Evolutionary conservation across 53 echinoderm and acorn worm species (phyloP), one percentile per base, ranked within the genome.

Genomic region (Temnopleurus reevesii): DNA sequence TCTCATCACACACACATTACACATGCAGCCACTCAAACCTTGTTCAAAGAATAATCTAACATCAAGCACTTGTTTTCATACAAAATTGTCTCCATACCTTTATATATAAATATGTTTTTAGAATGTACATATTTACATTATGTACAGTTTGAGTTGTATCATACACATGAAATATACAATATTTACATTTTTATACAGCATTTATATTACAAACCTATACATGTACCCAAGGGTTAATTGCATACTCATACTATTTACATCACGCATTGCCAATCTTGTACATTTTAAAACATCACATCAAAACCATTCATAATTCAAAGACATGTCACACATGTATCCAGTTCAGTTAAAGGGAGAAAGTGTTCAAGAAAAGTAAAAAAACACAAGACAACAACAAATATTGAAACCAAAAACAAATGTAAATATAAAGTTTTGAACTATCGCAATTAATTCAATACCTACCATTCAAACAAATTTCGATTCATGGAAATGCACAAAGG

Each of bases 131-230:
- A 71, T 71, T 30, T 41, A 71, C 41, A 71, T 19, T 34, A 71
- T 71, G 41, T 71, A 38, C 41, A 71, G 6, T 19, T 71, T 71
- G 71, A 71, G 71, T 38, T 71, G 71, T 38, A 71, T 71, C 36
- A 8, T 71, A 71, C 71, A 71, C 36, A 71, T 71, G 13, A 71
- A 38, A 71, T 71, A 26, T 71, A 71, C 71, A 71, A 1, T 21
- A 38, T 71, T 71, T 21, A 65, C 35, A 65, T 65, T 15, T n/a
- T 66, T n/a, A 38, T 71, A 71, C 71, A 71, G n/a, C 13, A 6
- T 71, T 41, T 38, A 10, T 66, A 66, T 38, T 38, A 38, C 38
- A 66, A 5, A 41, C n/a, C n/a, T 21, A n/a, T 13, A 30, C 30
- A 61, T 31, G 33, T 61, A 66, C n/a, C 18, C 35, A n/a, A 66